Percentiles rank a stretch among this genome's conserved stretches.
Evolutionary conservation across 1,140 invertebrate genomes (phyloP).

Genomic region (Drosophila setifemur): DNA sequence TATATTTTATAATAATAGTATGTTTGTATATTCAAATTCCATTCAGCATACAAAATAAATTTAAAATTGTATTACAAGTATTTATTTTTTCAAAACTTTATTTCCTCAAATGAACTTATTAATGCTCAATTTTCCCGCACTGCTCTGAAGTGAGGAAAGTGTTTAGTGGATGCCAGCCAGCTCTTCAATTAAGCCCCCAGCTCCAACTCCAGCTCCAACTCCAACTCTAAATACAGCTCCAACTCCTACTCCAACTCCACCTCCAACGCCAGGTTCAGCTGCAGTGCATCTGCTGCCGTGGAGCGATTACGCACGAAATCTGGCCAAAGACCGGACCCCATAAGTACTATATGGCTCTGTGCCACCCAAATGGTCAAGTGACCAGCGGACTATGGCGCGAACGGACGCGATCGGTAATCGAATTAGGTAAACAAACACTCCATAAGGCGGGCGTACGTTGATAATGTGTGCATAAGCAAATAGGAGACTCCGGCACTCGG

Average conservation of each 20-base stretch:
- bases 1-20: too few relatives aligned
- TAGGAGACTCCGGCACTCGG: constrained; percentile 43
- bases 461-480: constrained; percentile 68
- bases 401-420: constrained; percentile 79
- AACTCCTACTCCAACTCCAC: background rate
- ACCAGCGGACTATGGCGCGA: constrained; percentile 72
- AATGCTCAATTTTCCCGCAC: constrained; percentile 15
- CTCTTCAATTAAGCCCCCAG: constrained; percentile 29
- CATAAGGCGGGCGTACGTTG: constrained; percentile 74
- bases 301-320: constrained; percentile 27
- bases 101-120: background rate
- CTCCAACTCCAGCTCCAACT: too few relatives aligned
- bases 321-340: constrained; percentile 3
- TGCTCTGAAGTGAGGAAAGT: background rate
- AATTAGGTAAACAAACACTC: constrained; percentile 80
- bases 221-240: too few relatives aligned
- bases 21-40: too few relatives aligned
- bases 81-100: constrained; percentile 1
- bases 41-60: too few relatives aligned
- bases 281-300: constrained; percentile 28
- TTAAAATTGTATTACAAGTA: background rate
- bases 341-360: constrained; percentile 35
- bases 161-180: background rate
- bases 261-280: constrained; percentile 9
- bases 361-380: constrained; percentile 79